Evolutionary conservation across 2,113 vertebrate genomes (phyloP).

Genomic region (Tragelaphus buxtoni): DNA sequence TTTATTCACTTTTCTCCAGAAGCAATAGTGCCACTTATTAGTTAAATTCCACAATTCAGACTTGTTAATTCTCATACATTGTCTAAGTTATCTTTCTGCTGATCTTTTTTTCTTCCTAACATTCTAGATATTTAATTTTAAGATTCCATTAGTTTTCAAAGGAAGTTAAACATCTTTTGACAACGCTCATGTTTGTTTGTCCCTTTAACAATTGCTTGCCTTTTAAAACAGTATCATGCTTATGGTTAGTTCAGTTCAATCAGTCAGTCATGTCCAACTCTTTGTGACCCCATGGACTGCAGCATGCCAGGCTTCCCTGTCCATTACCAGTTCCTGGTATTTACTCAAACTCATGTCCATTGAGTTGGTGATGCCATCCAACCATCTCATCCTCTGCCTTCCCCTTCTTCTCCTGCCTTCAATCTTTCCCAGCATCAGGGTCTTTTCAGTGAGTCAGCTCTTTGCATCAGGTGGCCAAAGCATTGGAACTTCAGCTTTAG

Average conservation of each 20-base stretch:
- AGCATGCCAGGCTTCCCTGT: neutral
- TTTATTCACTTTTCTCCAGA: neutral
- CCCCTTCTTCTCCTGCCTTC: neutral
- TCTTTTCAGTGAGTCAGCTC: neutral
- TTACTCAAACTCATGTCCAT: neutral
- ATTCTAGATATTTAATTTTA: neutral
- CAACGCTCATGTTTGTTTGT: neutral
- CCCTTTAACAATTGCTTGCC: neutral
- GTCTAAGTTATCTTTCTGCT: neutral
- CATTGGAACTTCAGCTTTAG: neutral
- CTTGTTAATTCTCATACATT: neutral
- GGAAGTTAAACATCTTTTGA: neutral
- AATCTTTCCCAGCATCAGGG: neutral
- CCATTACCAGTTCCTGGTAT: accelerated
- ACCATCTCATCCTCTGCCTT: neutral
- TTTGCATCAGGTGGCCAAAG: neutral
- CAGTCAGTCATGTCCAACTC: neutral
- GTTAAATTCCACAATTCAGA: neutral
- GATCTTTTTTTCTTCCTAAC: neutral
- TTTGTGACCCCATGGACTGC: neutral
- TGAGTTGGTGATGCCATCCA: neutral
- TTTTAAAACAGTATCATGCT: neutral
- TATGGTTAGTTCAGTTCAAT: neutral
- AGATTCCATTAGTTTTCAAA: neutral
- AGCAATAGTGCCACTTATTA: neutral